phyloP scores from a whole-genome alignment of 2,888 invertebrate genomes.

The Barypeithes pellucidus region DNA sequence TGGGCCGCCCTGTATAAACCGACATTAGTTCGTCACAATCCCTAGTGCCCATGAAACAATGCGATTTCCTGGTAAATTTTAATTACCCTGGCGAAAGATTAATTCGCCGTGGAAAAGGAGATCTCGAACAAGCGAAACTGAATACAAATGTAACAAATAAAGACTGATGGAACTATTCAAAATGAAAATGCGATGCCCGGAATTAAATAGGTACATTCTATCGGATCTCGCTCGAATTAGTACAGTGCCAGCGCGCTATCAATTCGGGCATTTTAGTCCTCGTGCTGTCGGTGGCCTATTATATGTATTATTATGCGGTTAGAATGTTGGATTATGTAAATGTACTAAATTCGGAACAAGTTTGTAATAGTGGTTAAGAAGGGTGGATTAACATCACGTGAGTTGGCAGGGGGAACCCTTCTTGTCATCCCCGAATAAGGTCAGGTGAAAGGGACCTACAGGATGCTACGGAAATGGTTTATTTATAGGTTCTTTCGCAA shows the following conservation, averaged over 20 bases:
- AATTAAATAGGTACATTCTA: conserved; percentile 17
- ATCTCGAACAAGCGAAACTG: conserved; percentile 2
- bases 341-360: not conserved
- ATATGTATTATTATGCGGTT: not conserved
- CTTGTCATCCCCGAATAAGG: too few species aligned
- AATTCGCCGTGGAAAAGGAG: not conserved
- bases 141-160: conserved; percentile 21
- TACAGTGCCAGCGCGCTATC: not conserved
- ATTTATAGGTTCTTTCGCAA: too few species aligned
- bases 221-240: conserved; percentile 4
- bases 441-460: too few species aligned
- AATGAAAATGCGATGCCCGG: not conserved
- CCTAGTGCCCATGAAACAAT: too few species aligned
- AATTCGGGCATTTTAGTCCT: not conserved
- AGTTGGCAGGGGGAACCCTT: too few species aligned
- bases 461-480: too few species aligned
- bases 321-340: too few species aligned
- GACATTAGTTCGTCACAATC: too few species aligned
- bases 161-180: conserved; percentile 4
- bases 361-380: not conserved
- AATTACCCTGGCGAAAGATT: not conserved
- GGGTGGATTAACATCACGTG: too few species aligned
- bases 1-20: too few species aligned
- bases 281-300: not conserved
- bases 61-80: not conserved